Base-by-base conservation (phyloP, 23 tunicate species). In the Diplosoma virens region DNA sequence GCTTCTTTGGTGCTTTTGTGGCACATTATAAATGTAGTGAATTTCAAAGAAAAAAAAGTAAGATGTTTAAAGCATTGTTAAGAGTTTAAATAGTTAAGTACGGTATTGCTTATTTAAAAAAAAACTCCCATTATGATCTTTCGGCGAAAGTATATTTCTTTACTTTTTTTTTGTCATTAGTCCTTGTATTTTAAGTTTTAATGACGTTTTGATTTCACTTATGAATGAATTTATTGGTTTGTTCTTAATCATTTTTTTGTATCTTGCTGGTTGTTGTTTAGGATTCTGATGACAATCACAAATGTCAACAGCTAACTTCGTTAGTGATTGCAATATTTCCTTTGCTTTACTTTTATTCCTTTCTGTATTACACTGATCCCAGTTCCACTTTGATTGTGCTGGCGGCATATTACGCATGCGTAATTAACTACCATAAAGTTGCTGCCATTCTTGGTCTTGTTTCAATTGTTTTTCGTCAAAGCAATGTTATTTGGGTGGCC, bases 301-400 rank as follows among this genome's bases (percentile, higher is more conserved):
- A 45, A 45, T 9, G 16, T 9, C 52, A 9, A 9, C 52, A 45
- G 52, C 52, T 45, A 22, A n/a, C 83, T 16, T 36, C 89, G 25
- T 22, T 90, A 47, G 45, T 69, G 0, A 54, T 92, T 17, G 81
- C 76, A 18, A 3, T 77, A 7, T 92, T 92, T 41, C 97, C 97
- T 16, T 36, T 92, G 29, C 59, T 82, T 34, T 92, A 92, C 48
- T 92, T 92, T 63, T 92, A 77, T 37, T 85, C 97, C 32, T 92
- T 92, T 58, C 71, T 92, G 2, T 92, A 92, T 77, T 92, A 92
- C 97, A 92, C 97, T 52, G 97, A 92, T 2, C 87, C 97, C 22
- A 85, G 92, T 1, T 85, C 97, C 18, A 78, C 84, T 25, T 37
- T 72, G 41, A 20, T 85, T 0, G 84, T 92, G 7, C 67, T 92